These are phyloP conservation scores for Invenusta paracnida DNA, from an alignment of 2,888 invertebrate species.

Conservation along the genomic window DNA sequence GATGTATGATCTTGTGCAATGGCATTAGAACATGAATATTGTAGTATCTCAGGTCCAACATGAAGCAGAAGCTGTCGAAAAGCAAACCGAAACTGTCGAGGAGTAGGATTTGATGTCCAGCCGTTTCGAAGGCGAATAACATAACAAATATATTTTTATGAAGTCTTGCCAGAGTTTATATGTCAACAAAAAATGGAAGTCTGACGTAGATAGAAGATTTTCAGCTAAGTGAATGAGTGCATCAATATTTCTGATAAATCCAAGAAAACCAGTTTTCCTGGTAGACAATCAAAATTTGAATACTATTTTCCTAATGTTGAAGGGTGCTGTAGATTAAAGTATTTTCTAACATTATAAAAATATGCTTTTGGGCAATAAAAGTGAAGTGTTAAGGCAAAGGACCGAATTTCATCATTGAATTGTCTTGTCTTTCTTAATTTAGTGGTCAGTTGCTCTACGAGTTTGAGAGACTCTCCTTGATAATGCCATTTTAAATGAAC, in stretches of 20 bases:
- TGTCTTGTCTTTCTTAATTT: too few species aligned
- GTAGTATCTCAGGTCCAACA: background rate
- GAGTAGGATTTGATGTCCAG: background rate
- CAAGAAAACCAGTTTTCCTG: background rate
- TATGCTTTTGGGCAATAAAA: too few species aligned
- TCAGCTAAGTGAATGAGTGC: background rate
- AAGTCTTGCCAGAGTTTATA: background rate
- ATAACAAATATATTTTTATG: background rate
- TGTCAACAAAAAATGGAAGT: background rate
- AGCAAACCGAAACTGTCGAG: background rate
- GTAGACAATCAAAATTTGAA: too few species aligned
- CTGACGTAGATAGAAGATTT: background rate
- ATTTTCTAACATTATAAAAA: too few species aligned
- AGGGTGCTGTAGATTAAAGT: too few species aligned
- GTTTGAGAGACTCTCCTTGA: too few species aligned
- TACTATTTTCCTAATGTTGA: too few species aligned
- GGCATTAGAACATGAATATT: background rate
- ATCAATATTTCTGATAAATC: background rate
- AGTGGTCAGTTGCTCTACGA: too few species aligned
- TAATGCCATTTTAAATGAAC: too few species aligned
- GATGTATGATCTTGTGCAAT: slow-evolving; percentile 3
- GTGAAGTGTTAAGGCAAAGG: too few species aligned
- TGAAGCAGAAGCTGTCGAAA: background rate
- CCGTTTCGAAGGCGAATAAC: background rate
- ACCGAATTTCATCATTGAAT: too few species aligned